Evolutionary conservation across 1,140 invertebrate species (phyloP), one percentile per base, ranked within the genome.

Genomic region (Drosophila cardini): DNA sequence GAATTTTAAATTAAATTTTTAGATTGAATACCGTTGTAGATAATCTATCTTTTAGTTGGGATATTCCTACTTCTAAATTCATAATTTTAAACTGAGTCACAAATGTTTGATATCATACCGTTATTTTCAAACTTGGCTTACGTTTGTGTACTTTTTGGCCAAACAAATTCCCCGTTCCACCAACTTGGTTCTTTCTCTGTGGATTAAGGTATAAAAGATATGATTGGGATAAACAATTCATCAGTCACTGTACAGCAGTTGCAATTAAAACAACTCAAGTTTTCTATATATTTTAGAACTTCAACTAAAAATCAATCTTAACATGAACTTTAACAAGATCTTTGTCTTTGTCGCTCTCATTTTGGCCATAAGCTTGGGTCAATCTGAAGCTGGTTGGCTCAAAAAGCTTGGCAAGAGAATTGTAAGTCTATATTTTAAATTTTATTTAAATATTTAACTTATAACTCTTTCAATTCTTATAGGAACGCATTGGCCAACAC

Each of bases 401-500:
- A 90, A 72, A 65, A 91, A 90, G 32, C 48, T 91, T 45, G 81
- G 81, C 48, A 91, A 91, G 67, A 83, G 50, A 77, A 42, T 91
- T 26, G 87, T 90, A 80, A 80, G 86, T 72, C 9, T 11, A 13
- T 40, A n/a, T n/a, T n/a, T n/a, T n/a, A n/a, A n/a, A n/a, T n/a
- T n/a, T n/a, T n/a, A n/a, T n/a, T n/a, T n/a, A n/a, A n/a, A 1
- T n/a, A 3, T 9, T 15, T 43, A 2, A 6, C 34, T 36, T n/a
- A 7, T 58, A 13, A 63, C 4, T 34, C 1, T 1, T n/a, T 1
- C 8, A 0, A 7, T 16, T 6, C 18, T 6, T 15, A 11, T 6
- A 91, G 90, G 90, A 91, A 78, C 90, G 86, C 45, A 58, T 90
- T 72, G 90, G 81, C 10, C 84, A 91, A 36, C 74, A 91, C 32